A percentile compares a stretch with the other conserved stretches of the same genome.
phyloP scores from a whole-genome alignment of 2,113 vertebrate species.

The Hypanus sabinus region DNA sequence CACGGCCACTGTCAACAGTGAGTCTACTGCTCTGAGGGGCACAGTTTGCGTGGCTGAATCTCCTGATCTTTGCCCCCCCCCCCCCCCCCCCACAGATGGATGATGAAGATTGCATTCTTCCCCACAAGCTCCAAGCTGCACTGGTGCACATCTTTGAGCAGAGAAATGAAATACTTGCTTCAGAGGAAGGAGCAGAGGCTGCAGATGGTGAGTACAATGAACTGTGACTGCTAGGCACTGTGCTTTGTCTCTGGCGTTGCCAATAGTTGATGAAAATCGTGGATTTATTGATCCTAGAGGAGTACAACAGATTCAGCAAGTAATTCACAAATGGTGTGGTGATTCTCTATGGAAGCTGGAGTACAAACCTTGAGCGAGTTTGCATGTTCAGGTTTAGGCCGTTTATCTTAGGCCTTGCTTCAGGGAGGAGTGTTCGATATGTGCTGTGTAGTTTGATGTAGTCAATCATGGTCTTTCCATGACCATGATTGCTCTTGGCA shows the following conservation, averaged over 20 bases:
- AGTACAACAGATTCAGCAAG: too few relatives aligned
- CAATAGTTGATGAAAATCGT: neutral
- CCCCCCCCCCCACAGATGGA: conserved; percentile 72
- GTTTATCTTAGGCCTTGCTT: too few relatives aligned
- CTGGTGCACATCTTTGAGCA: conserved; percentile 84
- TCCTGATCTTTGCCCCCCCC: neutral
- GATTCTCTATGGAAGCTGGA: too few relatives aligned
- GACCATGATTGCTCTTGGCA: too few relatives aligned
- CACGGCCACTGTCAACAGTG: neutral
- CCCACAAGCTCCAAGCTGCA: conserved; percentile 86
- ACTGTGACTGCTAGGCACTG: neutral
- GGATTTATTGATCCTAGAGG: neutral
- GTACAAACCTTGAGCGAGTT: too few relatives aligned
- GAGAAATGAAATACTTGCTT: conserved; percentile 70
- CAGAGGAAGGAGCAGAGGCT: conserved; percentile 50
- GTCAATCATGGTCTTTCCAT: too few relatives aligned
- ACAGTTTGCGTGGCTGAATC: neutral
- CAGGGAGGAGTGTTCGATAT: too few relatives aligned
- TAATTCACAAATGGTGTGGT: too few relatives aligned
- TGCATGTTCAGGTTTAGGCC: too few relatives aligned
- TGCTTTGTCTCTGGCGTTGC: neutral
- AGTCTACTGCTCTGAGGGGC: neutral
- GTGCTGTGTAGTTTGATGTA: too few relatives aligned
- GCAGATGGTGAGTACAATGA: conserved; percentile 56
- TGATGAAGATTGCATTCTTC: conserved; percentile 90